Base-by-base conservation (phyloP, 2,113 vertebrate species). In the Corvus hawaiiensis region DNA sequence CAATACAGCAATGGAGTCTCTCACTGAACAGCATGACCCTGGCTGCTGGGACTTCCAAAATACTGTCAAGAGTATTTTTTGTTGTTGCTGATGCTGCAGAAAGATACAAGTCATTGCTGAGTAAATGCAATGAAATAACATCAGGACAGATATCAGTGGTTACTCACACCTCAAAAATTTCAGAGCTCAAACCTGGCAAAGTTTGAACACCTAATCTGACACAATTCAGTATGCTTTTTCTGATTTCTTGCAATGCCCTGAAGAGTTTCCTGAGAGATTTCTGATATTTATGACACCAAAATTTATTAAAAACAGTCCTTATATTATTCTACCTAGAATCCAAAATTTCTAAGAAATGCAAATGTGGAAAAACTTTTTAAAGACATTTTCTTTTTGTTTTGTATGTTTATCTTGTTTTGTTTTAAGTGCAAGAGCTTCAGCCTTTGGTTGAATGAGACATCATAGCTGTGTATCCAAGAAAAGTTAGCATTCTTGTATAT, bases 61-160 rank as follows among this genome's bases (percentile, higher is more conserved):
- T 24, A 33, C 41, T 62, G 75, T 73, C 62, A 54, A 49, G 77
- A 88, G 28, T 39, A 16, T 5, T n/a, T 83, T 61, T 73, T 82
- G 41, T 79, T 91, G 27, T 49, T 89, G 89, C 84, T 94, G 90
- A 91, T 73, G 13, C 18, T 58, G 71, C 82, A 96, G 58, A 94
- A 93, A 80, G 43, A 66, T 35, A 62, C 32, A 16, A 58, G 6
- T 35, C 7, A 35, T 22, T 66, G 62, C 35, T 63, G 75, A 78
- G 35, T n/a, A 85, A 77, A 83, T 55, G 35, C 9, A 15, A 30
- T 64, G 46, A 77, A 92, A 44, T 58, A 69, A 46, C 58, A 56
- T 22, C 18, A 68, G 16, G 28, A 39, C 21, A 73, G 52, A 48
- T 48, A 61, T 22, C 28, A 61, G 23, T 16, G 22, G 37, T 59